Evolutionary conservation across 92 coral and sea anemone genomes (phyloP).

Genomic region (Palythoa grandiflora): DNA sequence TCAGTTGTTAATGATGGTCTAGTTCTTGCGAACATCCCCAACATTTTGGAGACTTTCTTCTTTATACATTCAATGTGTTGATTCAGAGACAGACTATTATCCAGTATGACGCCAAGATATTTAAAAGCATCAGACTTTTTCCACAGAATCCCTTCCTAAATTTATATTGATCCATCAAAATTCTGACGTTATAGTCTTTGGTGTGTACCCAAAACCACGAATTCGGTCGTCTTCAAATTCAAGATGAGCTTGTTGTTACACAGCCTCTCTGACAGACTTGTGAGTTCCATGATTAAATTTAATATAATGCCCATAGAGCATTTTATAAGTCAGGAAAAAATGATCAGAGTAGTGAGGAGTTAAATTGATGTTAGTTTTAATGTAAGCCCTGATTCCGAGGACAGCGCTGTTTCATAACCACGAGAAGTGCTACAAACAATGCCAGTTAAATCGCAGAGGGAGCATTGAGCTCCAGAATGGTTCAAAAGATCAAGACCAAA

Average conservation of each 20-base stretch:
- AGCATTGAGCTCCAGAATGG: background rate
- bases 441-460: conserved; percentile 21
- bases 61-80: no score
- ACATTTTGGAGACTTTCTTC: no score
- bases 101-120: no score
- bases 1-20: conserved; percentile 43
- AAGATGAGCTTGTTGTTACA: background rate
- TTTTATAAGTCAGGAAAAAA: no score
- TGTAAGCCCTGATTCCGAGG: background rate
- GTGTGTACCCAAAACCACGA: background rate
- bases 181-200: background rate
- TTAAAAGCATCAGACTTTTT: no score
- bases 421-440: background rate
- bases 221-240: conserved; percentile 19
- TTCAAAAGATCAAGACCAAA: background rate
- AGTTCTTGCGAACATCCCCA: background rate
- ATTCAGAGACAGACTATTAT: no score
- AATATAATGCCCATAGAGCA: background rate
- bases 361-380: no score
- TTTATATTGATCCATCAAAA: no score
- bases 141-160: no score
- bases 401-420: background rate
- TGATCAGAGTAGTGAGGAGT: no score
- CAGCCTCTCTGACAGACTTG: conserved; percentile 27
- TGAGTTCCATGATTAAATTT: conserved; percentile 28